Conservation (phyloP, 2,797 vertebrate genomes). For the Parotocinclus haroldoi region DNA sequence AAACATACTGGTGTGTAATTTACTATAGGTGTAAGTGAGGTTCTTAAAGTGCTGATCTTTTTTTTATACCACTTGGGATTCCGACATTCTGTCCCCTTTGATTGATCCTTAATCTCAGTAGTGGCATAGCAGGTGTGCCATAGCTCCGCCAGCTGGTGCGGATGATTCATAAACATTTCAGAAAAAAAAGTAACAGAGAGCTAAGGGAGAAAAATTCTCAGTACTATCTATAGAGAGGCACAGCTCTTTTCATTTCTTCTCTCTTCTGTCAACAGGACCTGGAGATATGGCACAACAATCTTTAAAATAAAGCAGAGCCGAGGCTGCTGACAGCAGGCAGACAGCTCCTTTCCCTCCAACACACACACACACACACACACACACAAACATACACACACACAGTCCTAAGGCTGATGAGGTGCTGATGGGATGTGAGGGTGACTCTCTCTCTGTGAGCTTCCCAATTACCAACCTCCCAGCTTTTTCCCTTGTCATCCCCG, state of each 20-base stretch:
- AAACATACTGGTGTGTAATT: too few species aligned
- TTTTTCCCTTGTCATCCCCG: slow-evolving; percentile 46
- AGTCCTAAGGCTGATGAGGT: slow-evolving; percentile 39
- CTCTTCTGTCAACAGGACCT: slow-evolving; percentile 48
- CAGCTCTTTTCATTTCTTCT: slow-evolving; percentile 44
- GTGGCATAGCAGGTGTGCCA: background rate
- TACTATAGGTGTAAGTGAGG: background rate
- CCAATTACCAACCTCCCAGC: slow-evolving; percentile 56
- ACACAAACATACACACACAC: slow-evolving; percentile 16
- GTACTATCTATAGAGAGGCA: slow-evolving; percentile 37
- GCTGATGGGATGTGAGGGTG: slow-evolving; percentile 52
- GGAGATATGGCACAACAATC: slow-evolving; percentile 48
- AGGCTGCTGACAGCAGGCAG: slow-evolving; percentile 46
- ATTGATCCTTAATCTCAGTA: background rate
- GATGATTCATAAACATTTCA: slow-evolving; percentile 28
- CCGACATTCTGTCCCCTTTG: background rate
- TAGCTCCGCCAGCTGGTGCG: slow-evolving; percentile 24
- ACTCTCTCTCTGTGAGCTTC: slow-evolving; percentile 49
- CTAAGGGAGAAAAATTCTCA: slow-evolving; percentile 28
- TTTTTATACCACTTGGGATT: background rate
- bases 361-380: background rate
- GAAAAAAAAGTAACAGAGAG: slow-evolving; percentile 3
- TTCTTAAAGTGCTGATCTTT: background rate
- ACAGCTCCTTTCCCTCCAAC: slow-evolving; percentile 33
- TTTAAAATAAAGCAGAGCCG: slow-evolving; percentile 49